phyloP scores from a whole-genome alignment of 2,888 invertebrate genomes.

The Drosophila anceps region DNA sequence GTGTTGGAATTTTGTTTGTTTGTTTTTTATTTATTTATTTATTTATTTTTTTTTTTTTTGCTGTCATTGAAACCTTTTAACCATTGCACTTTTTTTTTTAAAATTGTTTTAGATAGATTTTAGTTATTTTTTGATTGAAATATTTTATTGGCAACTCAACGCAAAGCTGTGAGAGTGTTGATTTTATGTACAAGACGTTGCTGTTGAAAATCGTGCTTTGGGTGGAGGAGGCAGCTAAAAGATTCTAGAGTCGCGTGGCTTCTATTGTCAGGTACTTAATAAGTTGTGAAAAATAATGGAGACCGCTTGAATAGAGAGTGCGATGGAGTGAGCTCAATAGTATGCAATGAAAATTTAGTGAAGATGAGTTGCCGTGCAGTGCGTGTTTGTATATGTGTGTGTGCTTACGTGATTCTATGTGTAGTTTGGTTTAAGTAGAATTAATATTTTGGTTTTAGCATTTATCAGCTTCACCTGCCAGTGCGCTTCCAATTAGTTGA shows the following conservation, averaged over 20 bases:
- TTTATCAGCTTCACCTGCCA: slow-evolving; percentile 53
- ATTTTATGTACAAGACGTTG: slow-evolving; percentile 62
- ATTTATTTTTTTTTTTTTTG: slow-evolving; percentile 34
- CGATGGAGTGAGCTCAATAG: slow-evolving; percentile 30
- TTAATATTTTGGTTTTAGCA: slow-evolving; percentile 40
- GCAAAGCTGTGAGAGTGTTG: slow-evolving; percentile 24
- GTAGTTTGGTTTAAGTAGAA: slow-evolving; percentile 28
- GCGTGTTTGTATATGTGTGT: slow-evolving; percentile 10
- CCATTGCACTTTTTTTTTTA: slow-evolving; percentile 42
- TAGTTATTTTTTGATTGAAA: slow-evolving; percentile 10
- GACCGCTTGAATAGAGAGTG: slow-evolving; percentile 4
- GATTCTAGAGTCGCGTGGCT: slow-evolving; percentile 34
- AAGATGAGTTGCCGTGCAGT: slow-evolving; percentile 49
- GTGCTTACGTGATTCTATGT: slow-evolving; percentile 19
- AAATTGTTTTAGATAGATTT: neutral
- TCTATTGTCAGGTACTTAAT: slow-evolving; percentile 82
- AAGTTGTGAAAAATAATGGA: slow-evolving; percentile 39
- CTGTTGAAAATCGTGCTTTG: slow-evolving; percentile 4
- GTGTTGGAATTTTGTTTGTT: slow-evolving; percentile 33
- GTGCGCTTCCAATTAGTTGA: slow-evolving; percentile 71
- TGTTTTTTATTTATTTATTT: too few species aligned
- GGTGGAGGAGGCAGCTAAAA: slow-evolving; percentile 4
- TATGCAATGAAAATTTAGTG: slow-evolving; percentile 33
- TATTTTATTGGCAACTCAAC: slow-evolving; percentile 50
- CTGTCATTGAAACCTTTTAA: slow-evolving; percentile 81